A percentile compares a stretch with the other conserved stretches of the same genome.
phyloP scores from a whole-genome alignment of 2,888 invertebrate species.

The Hanleya hanleyi region DNA sequence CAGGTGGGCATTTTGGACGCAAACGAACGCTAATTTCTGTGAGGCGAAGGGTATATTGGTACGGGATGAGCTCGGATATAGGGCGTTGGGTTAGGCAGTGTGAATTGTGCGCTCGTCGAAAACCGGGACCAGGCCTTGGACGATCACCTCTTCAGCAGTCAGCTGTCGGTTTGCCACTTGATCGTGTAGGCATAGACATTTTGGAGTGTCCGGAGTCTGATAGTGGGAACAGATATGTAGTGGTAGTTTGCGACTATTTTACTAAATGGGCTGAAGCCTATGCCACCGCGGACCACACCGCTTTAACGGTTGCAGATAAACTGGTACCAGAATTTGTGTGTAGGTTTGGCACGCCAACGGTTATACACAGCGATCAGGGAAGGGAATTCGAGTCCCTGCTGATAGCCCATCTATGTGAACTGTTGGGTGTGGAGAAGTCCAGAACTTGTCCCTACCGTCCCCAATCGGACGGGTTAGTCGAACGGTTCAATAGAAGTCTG shows the following conservation, averaged over 20 bases:
- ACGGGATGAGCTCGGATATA: constrained; percentile 18
- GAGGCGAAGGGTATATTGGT: constrained; percentile 11
- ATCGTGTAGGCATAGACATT: neutral
- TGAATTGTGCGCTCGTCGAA: constrained; percentile 28
- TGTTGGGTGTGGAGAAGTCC: constrained; percentile 36
- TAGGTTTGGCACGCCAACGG: constrained; percentile 29
- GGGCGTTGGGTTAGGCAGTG: constrained; percentile 21
- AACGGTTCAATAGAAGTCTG: too few species aligned
- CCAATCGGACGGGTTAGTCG: constrained; percentile 19
- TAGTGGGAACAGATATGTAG: constrained; percentile 19
- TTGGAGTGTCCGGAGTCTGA: constrained; percentile 12
- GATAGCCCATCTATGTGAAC: constrained; percentile 30
- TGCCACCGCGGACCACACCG: constrained; percentile 30
- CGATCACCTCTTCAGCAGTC: constrained; percentile 22
- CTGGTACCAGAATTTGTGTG: constrained; percentile 32
- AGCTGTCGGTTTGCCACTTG: constrained; percentile 30
- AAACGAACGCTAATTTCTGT: neutral
- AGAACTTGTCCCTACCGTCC: constrained; percentile 33
- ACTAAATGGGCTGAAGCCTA: constrained; percentile 30
- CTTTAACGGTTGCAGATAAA: constrained; percentile 33
- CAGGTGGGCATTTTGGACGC: constrained; percentile 23
- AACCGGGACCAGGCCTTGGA: constrained; percentile 8
- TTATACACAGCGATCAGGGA: constrained; percentile 35
- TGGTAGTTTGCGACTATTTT: constrained; percentile 33
- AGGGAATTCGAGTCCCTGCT: constrained; percentile 32